These are phyloP conservation scores for Thymelicus sylvestris DNA, from an alignment of 2,888 invertebrate species.

Conservation along the genomic window DNA sequence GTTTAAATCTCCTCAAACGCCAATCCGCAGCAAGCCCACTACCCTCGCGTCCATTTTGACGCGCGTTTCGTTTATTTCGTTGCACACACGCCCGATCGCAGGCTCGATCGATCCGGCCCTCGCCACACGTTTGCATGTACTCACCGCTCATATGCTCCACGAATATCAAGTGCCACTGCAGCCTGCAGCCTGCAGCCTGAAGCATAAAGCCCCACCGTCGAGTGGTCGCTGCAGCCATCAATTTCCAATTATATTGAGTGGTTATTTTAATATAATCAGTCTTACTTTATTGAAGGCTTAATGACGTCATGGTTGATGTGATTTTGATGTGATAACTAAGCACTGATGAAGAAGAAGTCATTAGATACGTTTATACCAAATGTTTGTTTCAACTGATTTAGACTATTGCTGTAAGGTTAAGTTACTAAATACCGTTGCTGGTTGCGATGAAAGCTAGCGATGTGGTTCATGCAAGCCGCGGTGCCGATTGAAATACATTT, in stretches of 20 bases:
- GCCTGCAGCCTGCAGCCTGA: background rate
- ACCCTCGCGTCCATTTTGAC: slow-evolving; percentile 74
- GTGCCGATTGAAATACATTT: too few species aligned
- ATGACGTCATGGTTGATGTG: too few species aligned
- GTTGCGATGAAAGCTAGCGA: too few species aligned
- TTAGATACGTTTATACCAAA: too few species aligned
- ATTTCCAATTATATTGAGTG: background rate
- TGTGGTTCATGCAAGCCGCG: too few species aligned
- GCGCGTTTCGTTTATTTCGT: slow-evolving; percentile 79
- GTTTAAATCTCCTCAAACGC: slow-evolving; percentile 34
- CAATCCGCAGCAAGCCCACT: slow-evolving; percentile 48
- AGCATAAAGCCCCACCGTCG: background rate
- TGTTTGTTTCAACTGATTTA: too few species aligned
- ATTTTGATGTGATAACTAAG: too few species aligned
- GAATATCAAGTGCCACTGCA: slow-evolving; percentile 25
- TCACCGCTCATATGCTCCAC: slow-evolving; percentile 18
- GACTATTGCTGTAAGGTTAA: too few species aligned
- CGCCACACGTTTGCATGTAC: slow-evolving; percentile 39
- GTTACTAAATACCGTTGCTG: too few species aligned
- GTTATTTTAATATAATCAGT: background rate
- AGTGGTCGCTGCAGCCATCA: background rate
- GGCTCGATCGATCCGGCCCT: slow-evolving; percentile 62
- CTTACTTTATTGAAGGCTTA: too few species aligned
- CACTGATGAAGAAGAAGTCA: too few species aligned
- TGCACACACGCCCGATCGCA: slow-evolving; percentile 67